Evolutionary conservation across 2,797 vertebrate species (phyloP).

Genomic region (Mus spretus): DNA sequence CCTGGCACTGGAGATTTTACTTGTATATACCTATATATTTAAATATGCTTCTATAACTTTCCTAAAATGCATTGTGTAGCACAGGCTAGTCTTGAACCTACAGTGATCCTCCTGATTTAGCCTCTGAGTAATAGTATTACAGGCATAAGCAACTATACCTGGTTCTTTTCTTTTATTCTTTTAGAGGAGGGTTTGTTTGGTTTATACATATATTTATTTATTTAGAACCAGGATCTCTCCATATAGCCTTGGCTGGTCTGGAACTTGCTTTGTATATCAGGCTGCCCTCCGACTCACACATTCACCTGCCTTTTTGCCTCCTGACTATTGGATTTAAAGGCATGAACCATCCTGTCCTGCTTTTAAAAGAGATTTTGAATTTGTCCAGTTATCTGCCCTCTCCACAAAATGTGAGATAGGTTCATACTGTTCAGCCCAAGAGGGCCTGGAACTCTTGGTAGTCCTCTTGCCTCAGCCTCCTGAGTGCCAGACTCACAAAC

Average conservation of each 20-base stretch:
- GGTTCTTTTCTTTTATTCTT: slow-evolving; percentile 10
- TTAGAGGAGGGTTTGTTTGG: background rate
- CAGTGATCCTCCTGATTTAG: background rate
- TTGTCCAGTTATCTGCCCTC: background rate
- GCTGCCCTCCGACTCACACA: background rate
- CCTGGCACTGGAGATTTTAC: background rate
- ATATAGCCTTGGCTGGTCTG: background rate
- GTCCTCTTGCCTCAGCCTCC: background rate
- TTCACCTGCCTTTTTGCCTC: background rate
- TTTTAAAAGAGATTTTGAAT: slow-evolving; percentile 39
- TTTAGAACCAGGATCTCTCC: background rate
- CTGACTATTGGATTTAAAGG: background rate
- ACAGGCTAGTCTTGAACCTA: background rate
- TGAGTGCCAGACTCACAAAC: background rate
- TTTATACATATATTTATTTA: background rate
- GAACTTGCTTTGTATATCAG: background rate
- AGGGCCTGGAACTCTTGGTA: background rate
- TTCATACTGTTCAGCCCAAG: background rate
- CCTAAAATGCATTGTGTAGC: background rate
- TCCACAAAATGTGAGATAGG: background rate
- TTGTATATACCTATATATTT: background rate
- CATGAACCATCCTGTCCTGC: background rate
- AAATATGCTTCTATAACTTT: background rate
- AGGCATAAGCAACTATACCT: background rate
- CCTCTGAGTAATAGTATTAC: background rate